These are phyloP conservation scores for Noturus placidus DNA, from an alignment of 2,113 vertebrate species.

Conservation along the genomic window DNA sequence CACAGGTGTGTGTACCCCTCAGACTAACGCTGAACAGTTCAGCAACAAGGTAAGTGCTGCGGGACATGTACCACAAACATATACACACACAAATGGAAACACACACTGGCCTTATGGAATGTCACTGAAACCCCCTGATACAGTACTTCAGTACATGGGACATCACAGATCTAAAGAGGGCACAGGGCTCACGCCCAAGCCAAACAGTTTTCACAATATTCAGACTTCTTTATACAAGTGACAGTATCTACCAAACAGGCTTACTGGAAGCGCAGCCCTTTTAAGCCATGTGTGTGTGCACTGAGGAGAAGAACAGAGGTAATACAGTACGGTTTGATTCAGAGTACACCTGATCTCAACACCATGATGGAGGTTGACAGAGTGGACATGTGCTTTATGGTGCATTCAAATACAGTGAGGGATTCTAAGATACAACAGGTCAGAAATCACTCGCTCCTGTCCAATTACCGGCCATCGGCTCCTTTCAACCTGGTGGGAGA, in stretches of 20 bases:
- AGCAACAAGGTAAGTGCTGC: conserved; percentile 24
- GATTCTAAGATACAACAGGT: conserved; percentile 45
- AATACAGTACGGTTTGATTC: conserved; percentile 31
- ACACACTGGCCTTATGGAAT: conserved; percentile 20
- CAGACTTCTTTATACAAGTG: conserved; percentile 20
- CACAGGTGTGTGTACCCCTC: conserved; percentile 11
- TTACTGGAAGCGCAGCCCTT: conserved; percentile 25
- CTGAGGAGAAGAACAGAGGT: conserved; percentile 28
- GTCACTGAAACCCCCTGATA: conserved; percentile 22
- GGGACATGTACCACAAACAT: conserved; percentile 25
- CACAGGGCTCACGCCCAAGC: background rate
- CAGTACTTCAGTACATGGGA: conserved; percentile 25
- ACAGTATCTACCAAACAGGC: conserved; percentile 20
- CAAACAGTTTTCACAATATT: conserved; percentile 3
- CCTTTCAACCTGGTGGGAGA: conserved; percentile 43
- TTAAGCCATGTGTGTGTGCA: conserved; percentile 17
- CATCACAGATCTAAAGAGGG: conserved; percentile 32
- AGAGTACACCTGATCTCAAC: conserved; percentile 26
- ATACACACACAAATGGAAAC: background rate
- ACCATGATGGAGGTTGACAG: conserved; percentile 19
- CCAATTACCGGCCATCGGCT: conserved; percentile 42
- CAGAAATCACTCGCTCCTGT: conserved; percentile 22
- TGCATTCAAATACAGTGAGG: conserved; percentile 52
- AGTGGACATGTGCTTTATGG: conserved; percentile 25
- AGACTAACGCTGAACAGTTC: background rate